Conservation (phyloP, 2,113 vertebrate genomes). For the Prinia subflava region DNA sequence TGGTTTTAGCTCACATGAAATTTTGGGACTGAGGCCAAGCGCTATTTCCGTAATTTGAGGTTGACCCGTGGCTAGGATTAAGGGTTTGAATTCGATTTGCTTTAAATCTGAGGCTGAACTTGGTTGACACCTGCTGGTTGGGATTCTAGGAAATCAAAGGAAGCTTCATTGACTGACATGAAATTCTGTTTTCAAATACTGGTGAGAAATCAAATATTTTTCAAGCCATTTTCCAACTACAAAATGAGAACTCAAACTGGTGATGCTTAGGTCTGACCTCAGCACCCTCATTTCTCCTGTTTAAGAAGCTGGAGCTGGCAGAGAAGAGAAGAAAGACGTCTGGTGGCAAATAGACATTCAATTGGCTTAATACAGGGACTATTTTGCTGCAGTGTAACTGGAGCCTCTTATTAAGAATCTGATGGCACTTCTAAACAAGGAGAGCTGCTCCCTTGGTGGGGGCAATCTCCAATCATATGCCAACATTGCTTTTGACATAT, state of each 20-base stretch:
- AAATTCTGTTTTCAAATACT: neutral
- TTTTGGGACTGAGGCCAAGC: neutral
- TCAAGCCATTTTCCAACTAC: neutral
- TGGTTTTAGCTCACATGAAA: neutral
- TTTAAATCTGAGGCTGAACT: conserved; percentile 22
- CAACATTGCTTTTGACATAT: conserved; percentile 78
- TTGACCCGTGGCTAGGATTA: conserved; percentile 1
- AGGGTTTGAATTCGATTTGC: conserved; percentile 14
- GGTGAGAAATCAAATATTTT: neutral
- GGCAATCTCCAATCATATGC: conserved; percentile 67
- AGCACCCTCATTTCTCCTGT: conserved; percentile 26
- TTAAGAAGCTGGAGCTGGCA: conserved; percentile 5
- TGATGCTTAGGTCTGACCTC: conserved; percentile 38
- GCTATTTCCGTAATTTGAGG: neutral
- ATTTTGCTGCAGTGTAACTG: conserved; percentile 64
- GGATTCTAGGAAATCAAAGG: conserved; percentile 25
- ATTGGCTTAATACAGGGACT: conserved; percentile 72
- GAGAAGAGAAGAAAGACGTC: conserved; percentile 35
- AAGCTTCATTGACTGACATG: neutral
- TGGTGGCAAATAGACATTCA: conserved; percentile 70
- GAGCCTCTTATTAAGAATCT: conserved; percentile 73
- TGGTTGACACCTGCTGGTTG: neutral
- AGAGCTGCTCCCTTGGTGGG: conserved; percentile 57
- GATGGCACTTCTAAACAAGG: conserved; percentile 75
- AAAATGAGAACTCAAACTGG: neutral